Conservation (phyloP, 2,113 vertebrate species). For the Bambusicola thoracicus region DNA sequence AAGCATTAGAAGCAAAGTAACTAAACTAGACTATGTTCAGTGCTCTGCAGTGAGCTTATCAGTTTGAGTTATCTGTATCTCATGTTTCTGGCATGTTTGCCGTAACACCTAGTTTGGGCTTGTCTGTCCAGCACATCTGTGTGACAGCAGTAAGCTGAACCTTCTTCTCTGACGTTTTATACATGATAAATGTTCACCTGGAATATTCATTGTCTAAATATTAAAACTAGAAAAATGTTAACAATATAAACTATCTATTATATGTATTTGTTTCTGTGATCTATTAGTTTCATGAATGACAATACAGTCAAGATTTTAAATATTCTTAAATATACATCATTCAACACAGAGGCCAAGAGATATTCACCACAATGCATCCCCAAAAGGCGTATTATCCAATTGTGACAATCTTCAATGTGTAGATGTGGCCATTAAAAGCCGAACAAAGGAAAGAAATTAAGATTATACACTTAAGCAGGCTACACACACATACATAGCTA, state of each 20-base stretch:
- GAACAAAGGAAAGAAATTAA: constrained; percentile 7
- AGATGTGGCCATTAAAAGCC: background rate
- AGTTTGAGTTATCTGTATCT: background rate
- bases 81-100: background rate
- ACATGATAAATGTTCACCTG: background rate
- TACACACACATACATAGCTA: background rate
- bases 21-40: background rate
- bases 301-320: background rate
- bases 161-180: background rate
- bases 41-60: background rate
- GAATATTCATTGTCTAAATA: background rate
- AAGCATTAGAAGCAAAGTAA: background rate
- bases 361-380: background rate
- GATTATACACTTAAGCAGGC: background rate
- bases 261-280: too few species aligned
- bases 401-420: background rate
- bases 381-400: background rate
- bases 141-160: background rate
- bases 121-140: background rate
- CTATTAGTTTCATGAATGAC: background rate
- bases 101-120: background rate
- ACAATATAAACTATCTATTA: background rate
- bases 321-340: background rate
- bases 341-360: background rate
- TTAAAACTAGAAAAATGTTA: background rate